A percentile compares a stretch with the other conserved stretches of the same genome.
phyloP scores from a whole-genome alignment of 2,888 invertebrate genomes.

The Pammene aurita region DNA sequence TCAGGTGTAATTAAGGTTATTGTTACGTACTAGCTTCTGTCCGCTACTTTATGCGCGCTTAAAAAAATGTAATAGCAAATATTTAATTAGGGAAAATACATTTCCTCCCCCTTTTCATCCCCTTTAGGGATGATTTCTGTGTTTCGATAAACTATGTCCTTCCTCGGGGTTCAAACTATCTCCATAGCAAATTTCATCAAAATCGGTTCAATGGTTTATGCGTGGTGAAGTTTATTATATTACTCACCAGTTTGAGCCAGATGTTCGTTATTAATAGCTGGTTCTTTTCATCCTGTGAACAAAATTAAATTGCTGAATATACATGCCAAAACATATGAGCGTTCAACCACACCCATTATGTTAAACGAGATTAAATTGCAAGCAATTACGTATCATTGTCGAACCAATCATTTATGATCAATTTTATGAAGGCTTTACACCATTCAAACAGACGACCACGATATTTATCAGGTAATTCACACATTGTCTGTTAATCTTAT shows the following conservation, averaged over 20 bases:
- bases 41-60: too few relatives aligned
- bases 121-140: too few relatives aligned
- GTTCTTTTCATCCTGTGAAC: slow-evolving; percentile 97
- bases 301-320: slow-evolving; percentile 46
- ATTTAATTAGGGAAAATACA: too few relatives aligned
- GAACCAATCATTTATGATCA: not conserved
- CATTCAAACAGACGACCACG: not conserved
- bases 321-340: slow-evolving; percentile 4
- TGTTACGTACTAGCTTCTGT: not conserved
- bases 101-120: too few relatives aligned
- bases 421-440: not conserved
- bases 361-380: slow-evolving; percentile 10
- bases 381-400: slow-evolving; percentile 7
- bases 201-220: too few relatives aligned
- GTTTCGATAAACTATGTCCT: too few relatives aligned
- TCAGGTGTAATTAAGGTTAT: slow-evolving; percentile 1
- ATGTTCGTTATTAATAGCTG: slow-evolving; percentile 98
- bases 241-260: slow-evolving; percentile 96
- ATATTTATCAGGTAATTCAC: slow-evolving; percentile 3
- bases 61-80: too few relatives aligned
- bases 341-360: slow-evolving; percentile 2
- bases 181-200: too few relatives aligned
- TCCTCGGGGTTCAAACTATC: too few relatives aligned
- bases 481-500: not conserved
- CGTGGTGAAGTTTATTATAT: not conserved